Conservation (phyloP, 2,888 invertebrate genomes). For the Altica lythri region DNA sequence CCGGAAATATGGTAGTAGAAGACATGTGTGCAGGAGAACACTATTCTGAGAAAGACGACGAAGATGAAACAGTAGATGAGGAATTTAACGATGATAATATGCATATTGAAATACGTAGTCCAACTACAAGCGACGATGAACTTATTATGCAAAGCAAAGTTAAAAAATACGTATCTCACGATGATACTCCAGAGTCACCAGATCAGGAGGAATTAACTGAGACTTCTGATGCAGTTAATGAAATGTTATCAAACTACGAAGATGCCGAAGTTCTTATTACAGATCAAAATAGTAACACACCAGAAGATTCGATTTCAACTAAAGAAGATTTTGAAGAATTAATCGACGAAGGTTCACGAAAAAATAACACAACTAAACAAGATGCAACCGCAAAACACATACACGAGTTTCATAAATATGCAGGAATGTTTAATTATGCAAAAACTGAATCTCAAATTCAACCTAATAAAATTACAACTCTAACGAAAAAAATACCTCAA, state of each 20-base stretch:
- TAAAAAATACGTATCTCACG: slow-evolving; percentile 54
- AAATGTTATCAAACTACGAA: slow-evolving; percentile 56
- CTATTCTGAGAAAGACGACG: slow-evolving; percentile 59
- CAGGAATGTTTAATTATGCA: slow-evolving; percentile 35
- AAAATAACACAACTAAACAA: slow-evolving; percentile 57
- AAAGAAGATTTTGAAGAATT: slow-evolving; percentile 70
- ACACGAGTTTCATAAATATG: slow-evolving; percentile 54
- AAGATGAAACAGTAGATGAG: slow-evolving; percentile 51
- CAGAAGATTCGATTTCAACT: slow-evolving; percentile 68
- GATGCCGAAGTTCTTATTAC: slow-evolving; percentile 69
- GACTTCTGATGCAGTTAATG: slow-evolving; percentile 56
- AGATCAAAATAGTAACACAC: slow-evolving; percentile 64
- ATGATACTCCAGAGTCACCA: slow-evolving; percentile 61
- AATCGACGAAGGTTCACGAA: slow-evolving; percentile 66
- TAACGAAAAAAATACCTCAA: slow-evolving; percentile 39
- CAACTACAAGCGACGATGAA: slow-evolving; percentile 56
- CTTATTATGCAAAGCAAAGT: slow-evolving; percentile 54
- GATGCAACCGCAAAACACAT: slow-evolving; percentile 50
- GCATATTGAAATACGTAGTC: slow-evolving; percentile 53
- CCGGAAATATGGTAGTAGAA: slow-evolving; percentile 65
- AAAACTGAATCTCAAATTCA: slow-evolving; percentile 42
- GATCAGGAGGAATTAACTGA: slow-evolving; percentile 60
- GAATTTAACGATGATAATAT: slow-evolving; percentile 47
- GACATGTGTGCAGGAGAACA: slow-evolving; percentile 63
- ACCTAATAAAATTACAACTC: slow-evolving; percentile 31